phyloP scores from a whole-genome alignment of 2,888 invertebrate species.

The Axea sp. region DNA sequence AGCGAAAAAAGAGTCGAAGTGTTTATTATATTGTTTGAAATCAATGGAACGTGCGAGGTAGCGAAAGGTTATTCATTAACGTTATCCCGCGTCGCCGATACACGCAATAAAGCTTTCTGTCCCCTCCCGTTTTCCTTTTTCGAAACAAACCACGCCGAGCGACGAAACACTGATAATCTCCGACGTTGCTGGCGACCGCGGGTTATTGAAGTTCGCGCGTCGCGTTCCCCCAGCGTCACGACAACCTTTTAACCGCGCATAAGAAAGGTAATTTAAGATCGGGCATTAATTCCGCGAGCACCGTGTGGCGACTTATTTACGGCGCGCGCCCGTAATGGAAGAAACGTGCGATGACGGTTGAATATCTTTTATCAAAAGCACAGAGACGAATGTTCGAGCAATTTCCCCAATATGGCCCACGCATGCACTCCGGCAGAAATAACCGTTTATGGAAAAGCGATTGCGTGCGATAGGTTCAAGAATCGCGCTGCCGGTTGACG shows the following conservation, averaged over 20 bases:
- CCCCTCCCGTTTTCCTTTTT: not conserved
- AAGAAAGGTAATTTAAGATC: constrained; percentile 61
- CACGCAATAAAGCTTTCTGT: constrained; percentile 15
- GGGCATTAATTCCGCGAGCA: constrained; percentile 65
- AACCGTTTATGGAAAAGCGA: too few species aligned
- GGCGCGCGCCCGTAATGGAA: constrained; percentile 71
- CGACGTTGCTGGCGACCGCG: constrained; percentile 5
- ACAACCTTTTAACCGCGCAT: constrained; percentile 32
- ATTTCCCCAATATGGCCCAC: too few species aligned
- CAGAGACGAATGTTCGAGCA: too few species aligned
- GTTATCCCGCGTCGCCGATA: constrained; percentile 33
- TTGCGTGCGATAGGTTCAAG: too few species aligned
- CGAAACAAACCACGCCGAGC: constrained; percentile 23
- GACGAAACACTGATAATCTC: constrained; percentile 29
- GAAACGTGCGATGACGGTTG: constrained; percentile 71
- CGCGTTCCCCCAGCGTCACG: constrained; percentile 2
- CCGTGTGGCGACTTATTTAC: constrained; percentile 70
- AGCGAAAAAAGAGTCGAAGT: constrained; percentile 26
- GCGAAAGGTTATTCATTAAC: constrained; percentile 53
- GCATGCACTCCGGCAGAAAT: not conserved
- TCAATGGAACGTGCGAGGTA: constrained; percentile 51
- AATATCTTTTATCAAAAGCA: constrained; percentile 70
- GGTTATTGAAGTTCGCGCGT: constrained; percentile 18
- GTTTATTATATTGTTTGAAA: constrained; percentile 47
- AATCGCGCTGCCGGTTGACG: too few species aligned